These are phyloP conservation scores for Luscinia luscinia DNA, from an alignment of 2,797 vertebrate genomes.

Conservation along the genomic window DNA sequence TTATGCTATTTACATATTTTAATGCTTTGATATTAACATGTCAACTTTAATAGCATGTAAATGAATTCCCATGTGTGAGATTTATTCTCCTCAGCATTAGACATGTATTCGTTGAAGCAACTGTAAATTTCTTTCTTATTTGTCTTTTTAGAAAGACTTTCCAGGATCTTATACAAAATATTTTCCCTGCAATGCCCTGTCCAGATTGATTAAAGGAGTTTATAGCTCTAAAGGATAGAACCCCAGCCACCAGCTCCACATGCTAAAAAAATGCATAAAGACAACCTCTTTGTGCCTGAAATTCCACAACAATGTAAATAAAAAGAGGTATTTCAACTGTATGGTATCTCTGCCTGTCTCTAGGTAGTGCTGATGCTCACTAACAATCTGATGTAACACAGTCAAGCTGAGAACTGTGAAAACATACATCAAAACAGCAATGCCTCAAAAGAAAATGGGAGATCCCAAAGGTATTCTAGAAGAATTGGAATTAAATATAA, in stretches of 20 bases:
- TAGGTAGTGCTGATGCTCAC: background rate
- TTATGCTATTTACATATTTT: constrained; percentile 80
- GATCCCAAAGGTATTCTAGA: background rate
- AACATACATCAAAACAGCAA: background rate
- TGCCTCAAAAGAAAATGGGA: background rate
- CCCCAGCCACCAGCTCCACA: background rate
- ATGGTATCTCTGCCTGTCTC: background rate
- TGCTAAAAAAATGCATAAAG: background rate
- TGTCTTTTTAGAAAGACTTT: constrained; percentile 26
- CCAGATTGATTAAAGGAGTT: constrained; percentile 23
- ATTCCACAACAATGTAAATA: background rate
- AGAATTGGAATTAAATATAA: background rate
- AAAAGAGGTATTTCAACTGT: background rate
- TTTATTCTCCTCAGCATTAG: constrained; percentile 37
- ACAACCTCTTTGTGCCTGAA: background rate
- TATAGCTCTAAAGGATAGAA: constrained; percentile 13
- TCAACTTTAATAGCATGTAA: constrained; percentile 70
- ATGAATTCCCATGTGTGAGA: constrained; percentile 48
- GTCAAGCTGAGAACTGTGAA: background rate
- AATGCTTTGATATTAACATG: constrained; percentile 75
- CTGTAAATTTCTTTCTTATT: constrained; percentile 19
- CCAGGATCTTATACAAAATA: background rate
- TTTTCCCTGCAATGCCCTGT: background rate
- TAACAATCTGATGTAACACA: background rate
- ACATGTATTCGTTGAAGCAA: constrained; percentile 23